A percentile compares a stretch with the other conserved stretches of the same genome.
Conservation (phyloP, 2,797 vertebrate genomes). For the Rhodeus uyekii region DNA sequence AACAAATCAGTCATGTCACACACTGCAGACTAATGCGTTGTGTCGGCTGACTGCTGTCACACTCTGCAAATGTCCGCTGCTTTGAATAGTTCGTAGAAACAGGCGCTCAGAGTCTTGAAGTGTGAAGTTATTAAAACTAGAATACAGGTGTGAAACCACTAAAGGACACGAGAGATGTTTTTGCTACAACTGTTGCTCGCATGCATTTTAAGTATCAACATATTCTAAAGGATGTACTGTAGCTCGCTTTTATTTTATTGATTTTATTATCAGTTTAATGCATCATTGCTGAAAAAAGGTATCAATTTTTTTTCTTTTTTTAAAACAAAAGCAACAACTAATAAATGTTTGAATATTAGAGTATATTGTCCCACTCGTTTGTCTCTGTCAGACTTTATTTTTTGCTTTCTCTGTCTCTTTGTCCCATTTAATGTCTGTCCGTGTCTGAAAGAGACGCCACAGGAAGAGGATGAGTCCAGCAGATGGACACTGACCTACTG, state of each 20-base stretch:
- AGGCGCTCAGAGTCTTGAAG: background rate
- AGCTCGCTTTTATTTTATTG: background rate
- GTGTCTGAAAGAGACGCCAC: background rate
- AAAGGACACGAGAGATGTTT: too few species aligned
- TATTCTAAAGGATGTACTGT: background rate
- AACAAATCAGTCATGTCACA: slow-evolving; percentile 48
- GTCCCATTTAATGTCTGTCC: slow-evolving; percentile 6
- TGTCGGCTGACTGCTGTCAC: slow-evolving; percentile 6
- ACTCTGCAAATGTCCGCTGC: background rate
- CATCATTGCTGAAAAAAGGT: background rate
- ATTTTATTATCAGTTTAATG: background rate
- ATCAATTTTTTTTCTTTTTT: background rate
- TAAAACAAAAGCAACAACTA: background rate
- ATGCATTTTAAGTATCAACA: background rate
- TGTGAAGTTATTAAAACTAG: rapidly evolving
- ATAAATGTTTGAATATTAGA: background rate
- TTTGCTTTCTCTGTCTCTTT: background rate
- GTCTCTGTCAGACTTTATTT: background rate
- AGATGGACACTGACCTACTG: slow-evolving; percentile 74
- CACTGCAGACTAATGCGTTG: slow-evolving; percentile 27
- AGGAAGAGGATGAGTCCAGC: slow-evolving; percentile 67
- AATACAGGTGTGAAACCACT: background rate
- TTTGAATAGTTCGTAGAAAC: background rate
- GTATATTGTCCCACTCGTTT: slow-evolving; percentile 9
- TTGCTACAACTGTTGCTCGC: background rate